These are phyloP conservation scores for Eriosoma lanigerum DNA, from an alignment of 1,140 invertebrate genomes.

Conservation along the genomic window DNA sequence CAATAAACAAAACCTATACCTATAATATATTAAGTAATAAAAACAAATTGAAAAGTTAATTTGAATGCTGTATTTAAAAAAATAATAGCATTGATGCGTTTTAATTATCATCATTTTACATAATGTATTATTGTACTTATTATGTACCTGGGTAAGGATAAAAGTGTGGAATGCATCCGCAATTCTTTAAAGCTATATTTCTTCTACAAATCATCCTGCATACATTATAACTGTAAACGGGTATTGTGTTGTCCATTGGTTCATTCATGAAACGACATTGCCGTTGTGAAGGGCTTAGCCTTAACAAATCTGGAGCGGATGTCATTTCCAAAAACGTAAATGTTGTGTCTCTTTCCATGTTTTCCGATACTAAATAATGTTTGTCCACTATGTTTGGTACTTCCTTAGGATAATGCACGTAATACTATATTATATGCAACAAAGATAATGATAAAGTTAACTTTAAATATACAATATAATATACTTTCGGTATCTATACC, in stretches of 20 bases:
- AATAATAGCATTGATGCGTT: no score
- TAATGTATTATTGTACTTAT: background rate
- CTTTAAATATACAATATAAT: no score
- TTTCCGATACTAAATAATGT: constrained; percentile 56
- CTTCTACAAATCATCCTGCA: constrained; percentile 69
- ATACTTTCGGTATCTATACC: no score
- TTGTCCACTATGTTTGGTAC: constrained; percentile 59
- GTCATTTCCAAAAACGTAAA: constrained; percentile 62
- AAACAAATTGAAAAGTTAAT: no score
- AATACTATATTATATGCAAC: constrained; percentile 59
- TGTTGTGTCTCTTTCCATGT: constrained; percentile 60
- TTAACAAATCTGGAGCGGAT: constrained; percentile 58
- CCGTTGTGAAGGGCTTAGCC: constrained; percentile 64
- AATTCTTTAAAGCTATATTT: constrained; percentile 62
- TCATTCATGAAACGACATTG: constrained; percentile 69
- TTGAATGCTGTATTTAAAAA: no score
- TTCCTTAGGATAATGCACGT: constrained; percentile 64
- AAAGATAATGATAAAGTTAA: background rate
- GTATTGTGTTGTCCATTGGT: constrained; percentile 63
- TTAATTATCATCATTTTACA: no score
- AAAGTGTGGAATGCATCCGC: constrained; percentile 68
- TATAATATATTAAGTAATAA: no score
- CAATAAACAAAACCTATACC: no score
- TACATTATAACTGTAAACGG: constrained; percentile 68
- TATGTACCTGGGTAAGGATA: constrained; percentile 57